Evolutionary conservation across 2,888 invertebrate genomes (phyloP).

Genomic region (Strigamia maritima): DNA sequence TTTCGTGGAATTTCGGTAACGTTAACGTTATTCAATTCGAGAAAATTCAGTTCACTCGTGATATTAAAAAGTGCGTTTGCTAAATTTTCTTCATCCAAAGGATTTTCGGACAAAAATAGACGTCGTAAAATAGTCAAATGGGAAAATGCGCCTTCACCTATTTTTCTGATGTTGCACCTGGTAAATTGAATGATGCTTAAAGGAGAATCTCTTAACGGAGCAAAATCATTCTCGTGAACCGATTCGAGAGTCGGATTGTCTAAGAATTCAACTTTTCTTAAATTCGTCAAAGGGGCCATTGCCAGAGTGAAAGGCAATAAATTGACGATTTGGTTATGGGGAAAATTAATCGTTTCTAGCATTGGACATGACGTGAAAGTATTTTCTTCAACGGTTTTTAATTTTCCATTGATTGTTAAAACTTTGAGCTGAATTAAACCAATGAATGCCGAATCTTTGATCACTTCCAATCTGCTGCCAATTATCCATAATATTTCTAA

Average conservation of each 20-base stretch:
- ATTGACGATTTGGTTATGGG: not conserved
- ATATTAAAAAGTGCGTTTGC: not conserved
- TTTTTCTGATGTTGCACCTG: not conserved
- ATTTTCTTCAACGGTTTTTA: not conserved
- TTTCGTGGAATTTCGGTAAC: not conserved
- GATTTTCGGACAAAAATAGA: not conserved
- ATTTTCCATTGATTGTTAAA: not conserved
- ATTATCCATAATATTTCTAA: not conserved
- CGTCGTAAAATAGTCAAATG: not conserved
- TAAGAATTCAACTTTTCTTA: not conserved
- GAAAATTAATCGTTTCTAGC: not conserved
- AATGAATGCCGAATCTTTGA: not conserved
- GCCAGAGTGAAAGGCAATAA: not conserved
- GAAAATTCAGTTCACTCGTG: not conserved
- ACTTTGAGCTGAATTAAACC: not conserved
- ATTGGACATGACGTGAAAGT: not conserved
- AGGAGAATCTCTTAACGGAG: not conserved
- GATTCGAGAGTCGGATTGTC: not conserved
- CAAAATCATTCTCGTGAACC: not conserved
- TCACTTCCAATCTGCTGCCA: slow-evolving; percentile 1
- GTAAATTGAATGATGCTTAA: not conserved
- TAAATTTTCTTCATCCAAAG: not conserved
- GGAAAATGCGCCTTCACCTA: not conserved
- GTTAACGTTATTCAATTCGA: not conserved
- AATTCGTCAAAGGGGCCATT: not conserved